A percentile compares a stretch with the other conserved stretches of the same genome.
These are phyloP conservation scores for Hippotragus niger DNA, from an alignment of 2,113 vertebrate genomes.

Conservation along the genomic window DNA sequence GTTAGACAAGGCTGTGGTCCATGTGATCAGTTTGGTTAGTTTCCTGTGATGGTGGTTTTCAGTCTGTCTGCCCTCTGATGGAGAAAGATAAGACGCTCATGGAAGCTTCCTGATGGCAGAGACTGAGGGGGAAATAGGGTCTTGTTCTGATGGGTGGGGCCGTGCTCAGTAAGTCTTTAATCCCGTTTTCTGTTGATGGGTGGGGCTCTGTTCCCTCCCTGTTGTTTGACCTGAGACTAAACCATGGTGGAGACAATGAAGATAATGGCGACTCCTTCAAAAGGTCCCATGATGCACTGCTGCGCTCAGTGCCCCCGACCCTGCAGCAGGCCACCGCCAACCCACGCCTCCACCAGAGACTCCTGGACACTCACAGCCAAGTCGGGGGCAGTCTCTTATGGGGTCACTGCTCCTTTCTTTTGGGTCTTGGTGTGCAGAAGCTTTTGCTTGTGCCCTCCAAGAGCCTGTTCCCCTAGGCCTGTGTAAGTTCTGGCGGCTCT, in stretches of 20 bases:
- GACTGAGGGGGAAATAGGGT: too few relatives aligned
- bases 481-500: not conserved
- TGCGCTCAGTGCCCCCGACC: not conserved
- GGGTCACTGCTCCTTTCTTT: not conserved
- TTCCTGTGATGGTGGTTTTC: too few relatives aligned
- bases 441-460: not conserved
- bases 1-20: not conserved
- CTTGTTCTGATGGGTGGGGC: too few relatives aligned
- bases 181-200: too few relatives aligned
- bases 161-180: too few relatives aligned
- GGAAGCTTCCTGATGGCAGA: too few relatives aligned
- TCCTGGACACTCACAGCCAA: not conserved
- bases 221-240: not conserved
- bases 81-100: too few relatives aligned
- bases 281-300: not conserved
- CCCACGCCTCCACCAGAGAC: not conserved
- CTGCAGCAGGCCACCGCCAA: not conserved
- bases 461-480: not conserved
- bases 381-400: not conserved
- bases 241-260: rapidly evolving
- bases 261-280: not conserved
- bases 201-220: too few relatives aligned
- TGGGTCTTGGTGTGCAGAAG: not conserved
- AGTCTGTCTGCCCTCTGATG: too few relatives aligned
- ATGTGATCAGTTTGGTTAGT: too few relatives aligned